Percentiles rank a stretch among this genome's conserved stretches.
Evolutionary conservation across 2,888 invertebrate species (phyloP).

Genomic region (Anodontia alba): DNA sequence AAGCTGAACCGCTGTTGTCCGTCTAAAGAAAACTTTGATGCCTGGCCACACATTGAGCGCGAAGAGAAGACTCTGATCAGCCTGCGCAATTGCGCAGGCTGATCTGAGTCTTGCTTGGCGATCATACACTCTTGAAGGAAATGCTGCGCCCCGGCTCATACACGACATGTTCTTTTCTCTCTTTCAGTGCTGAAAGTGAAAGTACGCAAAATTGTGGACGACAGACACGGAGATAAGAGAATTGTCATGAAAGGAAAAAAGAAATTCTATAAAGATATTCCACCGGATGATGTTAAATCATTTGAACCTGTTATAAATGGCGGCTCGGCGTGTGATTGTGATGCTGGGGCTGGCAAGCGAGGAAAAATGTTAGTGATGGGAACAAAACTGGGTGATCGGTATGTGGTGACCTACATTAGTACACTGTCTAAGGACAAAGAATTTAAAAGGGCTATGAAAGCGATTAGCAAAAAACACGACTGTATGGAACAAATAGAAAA

Average conservation of each 20-base stretch:
- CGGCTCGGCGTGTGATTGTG: conserved; percentile 54
- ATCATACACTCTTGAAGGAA: no score
- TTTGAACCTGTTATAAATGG: conserved; percentile 41
- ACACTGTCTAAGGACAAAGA: conserved; percentile 44
- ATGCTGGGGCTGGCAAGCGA: conserved; percentile 14
- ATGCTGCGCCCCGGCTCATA: no score
- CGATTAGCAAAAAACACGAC: conserved; percentile 54
- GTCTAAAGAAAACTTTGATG: no score
- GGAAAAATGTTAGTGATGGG: conserved; percentile 49
- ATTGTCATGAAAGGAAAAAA: conserved; percentile 37
- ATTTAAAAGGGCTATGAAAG: conserved; percentile 45
- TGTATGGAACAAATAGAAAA: conserved; percentile 46
- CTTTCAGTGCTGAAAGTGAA: conserved; percentile 52
- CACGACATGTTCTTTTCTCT: no score
- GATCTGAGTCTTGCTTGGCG: no score
- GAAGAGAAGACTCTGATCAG: no score
- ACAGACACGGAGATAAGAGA: conserved; percentile 37
- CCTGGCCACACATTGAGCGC: no score
- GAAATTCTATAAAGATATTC: conserved; percentile 39
- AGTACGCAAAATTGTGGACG: conserved; percentile 35
- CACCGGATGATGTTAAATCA: conserved; percentile 37
- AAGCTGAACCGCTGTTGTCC: no score
- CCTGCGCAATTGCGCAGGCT: no score
- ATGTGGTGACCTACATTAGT: conserved; percentile 44
- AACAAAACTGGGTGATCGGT: conserved; percentile 35